Evolutionary conservation across 2,888 invertebrate genomes (phyloP).

Genomic region (Diabrotica balteata): DNA sequence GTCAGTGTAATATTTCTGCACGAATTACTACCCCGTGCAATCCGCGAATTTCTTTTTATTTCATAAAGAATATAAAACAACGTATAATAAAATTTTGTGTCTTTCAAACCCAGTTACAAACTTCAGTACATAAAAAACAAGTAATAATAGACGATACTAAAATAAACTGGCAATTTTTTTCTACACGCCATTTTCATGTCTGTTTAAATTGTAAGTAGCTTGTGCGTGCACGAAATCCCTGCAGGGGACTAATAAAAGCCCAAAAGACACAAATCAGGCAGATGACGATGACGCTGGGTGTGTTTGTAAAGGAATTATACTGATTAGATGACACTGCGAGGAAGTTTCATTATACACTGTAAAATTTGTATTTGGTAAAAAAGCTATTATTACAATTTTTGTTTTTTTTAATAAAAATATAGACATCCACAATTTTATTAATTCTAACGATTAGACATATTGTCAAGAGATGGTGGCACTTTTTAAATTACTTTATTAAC

Average conservation of each 20-base stretch:
- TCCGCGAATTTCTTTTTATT: too few species aligned
- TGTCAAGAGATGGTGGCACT: too few species aligned
- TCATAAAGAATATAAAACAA: too few species aligned
- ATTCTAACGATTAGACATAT: too few species aligned
- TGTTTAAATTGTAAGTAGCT: constrained; percentile 9
- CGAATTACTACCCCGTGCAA: too few species aligned
- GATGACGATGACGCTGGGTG: constrained; percentile 35
- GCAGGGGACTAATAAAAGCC: constrained; percentile 29
- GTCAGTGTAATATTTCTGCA: too few species aligned
- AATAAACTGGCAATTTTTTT: constrained; percentile 6
- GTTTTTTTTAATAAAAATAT: too few species aligned
- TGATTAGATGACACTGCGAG: constrained; percentile 40
- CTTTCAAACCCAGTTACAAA: neutral
- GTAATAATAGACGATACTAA: neutral
- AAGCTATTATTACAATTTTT: too few species aligned
- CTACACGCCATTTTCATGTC: constrained; percentile 8
- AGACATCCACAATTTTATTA: too few species aligned
- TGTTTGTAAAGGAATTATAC: constrained; percentile 35
- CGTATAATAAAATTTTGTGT: neutral
- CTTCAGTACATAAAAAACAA: neutral
- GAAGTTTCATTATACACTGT: constrained; percentile 23
- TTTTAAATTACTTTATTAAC: too few species aligned
- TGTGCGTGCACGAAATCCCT: constrained; percentile 27
- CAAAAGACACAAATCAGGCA: constrained; percentile 30
- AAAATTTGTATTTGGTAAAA: constrained; percentile 1